A percentile compares a stretch with the other conserved stretches of the same genome.
Evolutionary conservation across 1,140 invertebrate genomes (phyloP).

Genomic region (Drosophila seguyi): DNA sequence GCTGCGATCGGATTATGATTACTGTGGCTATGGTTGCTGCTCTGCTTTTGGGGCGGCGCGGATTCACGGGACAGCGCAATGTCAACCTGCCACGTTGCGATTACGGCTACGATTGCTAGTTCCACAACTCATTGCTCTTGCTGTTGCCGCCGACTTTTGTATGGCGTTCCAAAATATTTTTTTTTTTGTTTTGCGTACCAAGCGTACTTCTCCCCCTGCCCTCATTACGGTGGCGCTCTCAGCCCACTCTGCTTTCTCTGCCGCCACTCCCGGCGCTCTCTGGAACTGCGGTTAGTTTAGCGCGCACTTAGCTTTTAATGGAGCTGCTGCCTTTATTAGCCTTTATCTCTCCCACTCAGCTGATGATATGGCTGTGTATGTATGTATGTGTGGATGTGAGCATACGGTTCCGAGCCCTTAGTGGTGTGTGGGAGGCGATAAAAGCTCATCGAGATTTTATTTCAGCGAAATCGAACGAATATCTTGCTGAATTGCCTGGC

Average conservation of each 20-base stretch:
- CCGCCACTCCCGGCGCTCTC: conserved; percentile 34
- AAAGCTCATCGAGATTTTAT: conserved; percentile 3
- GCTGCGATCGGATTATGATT: conserved; percentile 50
- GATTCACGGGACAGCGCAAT: conserved; percentile 56
- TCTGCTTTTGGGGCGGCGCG: conserved; percentile 23
- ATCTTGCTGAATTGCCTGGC: neutral
- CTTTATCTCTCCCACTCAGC: conserved; percentile 52
- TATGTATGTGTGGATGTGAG: conserved; percentile 3
- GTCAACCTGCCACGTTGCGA: conserved; percentile 58
- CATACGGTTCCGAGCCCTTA: conserved; percentile 3
- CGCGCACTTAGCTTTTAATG: conserved; percentile 33
- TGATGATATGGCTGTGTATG: conserved; percentile 36
- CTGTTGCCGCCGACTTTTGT: conserved; percentile 2
- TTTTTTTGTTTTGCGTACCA: conserved; percentile 16
- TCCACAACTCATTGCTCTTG: conserved; percentile 19
- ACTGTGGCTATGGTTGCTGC: conserved; percentile 40
- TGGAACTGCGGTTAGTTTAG: conserved; percentile 31
- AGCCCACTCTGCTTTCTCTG: conserved; percentile 17
- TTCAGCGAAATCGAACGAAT: neutral
- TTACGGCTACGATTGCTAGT: conserved; percentile 24
- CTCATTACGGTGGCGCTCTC: conserved; percentile 7
- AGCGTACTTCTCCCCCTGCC: conserved; percentile 13
- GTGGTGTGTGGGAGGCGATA: conserved; percentile 40
- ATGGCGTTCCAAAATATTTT: conserved; percentile 11
- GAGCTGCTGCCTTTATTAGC: conserved; percentile 46